Conservation (phyloP, 1,140 invertebrate species). For the Zaprionus gabonicus region DNA sequence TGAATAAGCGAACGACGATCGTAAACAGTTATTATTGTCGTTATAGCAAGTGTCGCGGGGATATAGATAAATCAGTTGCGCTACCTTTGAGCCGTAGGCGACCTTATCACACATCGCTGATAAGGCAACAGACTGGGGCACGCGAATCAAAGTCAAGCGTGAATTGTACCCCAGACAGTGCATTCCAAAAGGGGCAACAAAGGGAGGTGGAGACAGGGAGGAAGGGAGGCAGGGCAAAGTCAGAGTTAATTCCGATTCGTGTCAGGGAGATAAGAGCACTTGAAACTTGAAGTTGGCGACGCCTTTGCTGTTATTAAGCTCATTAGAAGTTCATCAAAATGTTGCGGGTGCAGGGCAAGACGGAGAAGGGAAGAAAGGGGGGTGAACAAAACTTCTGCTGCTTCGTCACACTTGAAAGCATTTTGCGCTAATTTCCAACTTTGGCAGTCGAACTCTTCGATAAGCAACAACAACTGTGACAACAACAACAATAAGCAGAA, state of each 20-base stretch:
- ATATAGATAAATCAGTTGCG: constrained; percentile 11
- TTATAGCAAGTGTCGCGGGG: constrained; percentile 6
- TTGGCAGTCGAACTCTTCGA: constrained; percentile 46
- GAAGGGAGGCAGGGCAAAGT: background rate
- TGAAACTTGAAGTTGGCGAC: constrained; percentile 27
- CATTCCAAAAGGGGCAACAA: background rate
- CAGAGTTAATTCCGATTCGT: constrained; percentile 21
- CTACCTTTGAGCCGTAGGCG: constrained; percentile 40
- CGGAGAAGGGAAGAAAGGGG: too few species aligned
- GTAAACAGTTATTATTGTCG: constrained; percentile 53
- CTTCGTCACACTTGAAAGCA: constrained; percentile 64
- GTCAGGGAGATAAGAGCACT: constrained; percentile 32
- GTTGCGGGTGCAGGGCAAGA: background rate
- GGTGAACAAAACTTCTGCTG: constrained; percentile 47
- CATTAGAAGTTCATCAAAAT: constrained; percentile 75
- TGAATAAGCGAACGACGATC: constrained; percentile 26
- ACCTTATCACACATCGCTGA: constrained; percentile 56
- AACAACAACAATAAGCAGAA: constrained; percentile 27
- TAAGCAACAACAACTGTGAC: constrained; percentile 30
- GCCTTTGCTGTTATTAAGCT: constrained; percentile 58
- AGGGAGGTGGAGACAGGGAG: too few species aligned
- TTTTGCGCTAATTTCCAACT: constrained; percentile 71
- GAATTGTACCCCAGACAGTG: constrained; percentile 27
- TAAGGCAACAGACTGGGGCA: constrained; percentile 34
- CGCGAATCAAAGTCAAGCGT: constrained; percentile 66